Evolutionary conservation across 1,140 invertebrate species (phyloP), one percentile per base, ranked within the genome.

Genomic region (Drosophila athabasca): DNA sequence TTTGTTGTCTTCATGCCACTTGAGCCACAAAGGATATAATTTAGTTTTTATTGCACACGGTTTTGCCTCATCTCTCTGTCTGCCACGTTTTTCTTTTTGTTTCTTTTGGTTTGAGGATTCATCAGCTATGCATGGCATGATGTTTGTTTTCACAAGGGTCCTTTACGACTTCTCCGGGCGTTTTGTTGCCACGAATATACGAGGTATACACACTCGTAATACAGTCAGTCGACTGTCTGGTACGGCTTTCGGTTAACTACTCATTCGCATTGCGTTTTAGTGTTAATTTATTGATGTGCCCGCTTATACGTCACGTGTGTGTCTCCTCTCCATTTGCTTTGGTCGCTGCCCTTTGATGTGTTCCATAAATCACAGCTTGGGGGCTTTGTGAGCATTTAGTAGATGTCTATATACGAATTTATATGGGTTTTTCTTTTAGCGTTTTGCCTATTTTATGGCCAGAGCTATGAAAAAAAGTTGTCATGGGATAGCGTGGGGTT

Each of bases 1-100:
- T 31, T 54, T 62, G 50, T 48, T 72, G 52, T 49, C 35, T 46
- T 39, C 69, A 67, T 67, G 76, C 75, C 75, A 88, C 83, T 82
- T 88, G 79, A 88, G 64, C 64, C 68, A 67, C 83, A 82, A 87
- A 87, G 83, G 83, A 87, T 85, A 85, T 87, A 87, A 87, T 87
- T 87, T 87, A 83, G 83, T 89, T 87, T 87, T 88, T 87, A 87
- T 87, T 83, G 76, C 79, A 60, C 61, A 61, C 58, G 61, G 59
- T 74, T 81, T 70, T 80, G 50, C 43, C 41, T 49, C 46, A 60
- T 67, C 48, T 43, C 62, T 15, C 41, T 54, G 41, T 64, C 24
- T 67, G 55, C 61, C 41, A 24, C 19, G 44, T 35, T 19, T 45
- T 58, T 11, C 29, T n/a, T 22, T 17, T 75, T 55, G 65, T 24